A percentile compares a stretch with the other conserved stretches of the same genome.
Evolutionary conservation across 2,888 invertebrate genomes (phyloP).

Genomic region (Marasmarcha lunaedactyla): DNA sequence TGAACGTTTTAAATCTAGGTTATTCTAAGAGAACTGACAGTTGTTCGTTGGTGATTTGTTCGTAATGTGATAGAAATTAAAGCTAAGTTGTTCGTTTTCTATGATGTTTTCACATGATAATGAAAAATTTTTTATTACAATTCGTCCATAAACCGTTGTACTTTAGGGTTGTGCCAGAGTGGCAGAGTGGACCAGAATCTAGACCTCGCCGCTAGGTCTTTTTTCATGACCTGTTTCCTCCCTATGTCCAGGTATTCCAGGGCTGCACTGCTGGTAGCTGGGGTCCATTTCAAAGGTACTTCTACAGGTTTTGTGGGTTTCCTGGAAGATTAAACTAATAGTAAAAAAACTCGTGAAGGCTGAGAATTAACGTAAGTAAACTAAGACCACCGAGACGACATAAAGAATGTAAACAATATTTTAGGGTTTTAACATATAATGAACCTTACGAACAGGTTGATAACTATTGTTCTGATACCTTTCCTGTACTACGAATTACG

Average conservation of each 20-base stretch:
- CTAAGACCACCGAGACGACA: not conserved
- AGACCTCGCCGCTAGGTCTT: constrained; percentile 67
- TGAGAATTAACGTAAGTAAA: not conserved
- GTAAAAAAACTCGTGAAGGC: not conserved
- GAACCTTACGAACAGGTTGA: too few relatives aligned
- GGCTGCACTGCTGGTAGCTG: constrained; percentile 47
- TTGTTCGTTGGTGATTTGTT: too few relatives aligned
- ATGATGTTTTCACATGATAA: too few relatives aligned
- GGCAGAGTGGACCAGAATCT: constrained; percentile 74
- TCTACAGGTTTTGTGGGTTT: constrained; percentile 70
- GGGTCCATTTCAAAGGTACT: constrained; percentile 71
- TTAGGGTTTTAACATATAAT: too few relatives aligned
- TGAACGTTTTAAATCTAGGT: too few relatives aligned
- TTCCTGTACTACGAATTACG: too few relatives aligned
- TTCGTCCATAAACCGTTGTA: constrained; percentile 45
- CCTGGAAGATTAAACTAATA: constrained; percentile 46
- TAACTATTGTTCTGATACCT: too few relatives aligned
- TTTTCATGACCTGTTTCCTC: constrained; percentile 56
- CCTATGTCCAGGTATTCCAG: constrained; percentile 71
- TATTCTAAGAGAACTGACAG: too few relatives aligned
- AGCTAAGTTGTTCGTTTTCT: too few relatives aligned
- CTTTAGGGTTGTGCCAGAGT: constrained; percentile 42
- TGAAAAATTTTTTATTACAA: too few relatives aligned
- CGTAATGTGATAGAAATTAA: too few relatives aligned
- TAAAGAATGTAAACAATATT: too few relatives aligned